phyloP scores from a whole-genome alignment of 1,140 invertebrate species.

The Aphaenogaster floridana region DNA sequence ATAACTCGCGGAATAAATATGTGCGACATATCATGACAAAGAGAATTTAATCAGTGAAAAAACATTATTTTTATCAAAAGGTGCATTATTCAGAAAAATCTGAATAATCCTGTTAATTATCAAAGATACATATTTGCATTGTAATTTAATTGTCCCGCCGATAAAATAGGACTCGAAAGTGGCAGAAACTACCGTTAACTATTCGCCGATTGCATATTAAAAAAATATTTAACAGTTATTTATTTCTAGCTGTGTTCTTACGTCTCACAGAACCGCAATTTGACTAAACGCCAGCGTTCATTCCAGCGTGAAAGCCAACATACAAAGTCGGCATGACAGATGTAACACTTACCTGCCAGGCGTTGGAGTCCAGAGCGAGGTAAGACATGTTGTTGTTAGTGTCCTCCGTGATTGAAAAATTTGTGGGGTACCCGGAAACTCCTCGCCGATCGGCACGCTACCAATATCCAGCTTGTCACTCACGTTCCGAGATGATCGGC shows the following conservation, averaged over 20 bases:
- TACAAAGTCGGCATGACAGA: constrained; percentile 56
- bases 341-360: constrained; percentile 84
- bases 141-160: neutral
- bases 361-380: constrained; percentile 85
- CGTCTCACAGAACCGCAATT: neutral
- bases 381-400: constrained; percentile 85
- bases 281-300: neutral
- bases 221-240: neutral
- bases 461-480: constrained; percentile 73
- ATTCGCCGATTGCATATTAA: neutral
- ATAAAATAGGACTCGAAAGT: neutral
- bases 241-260: neutral
- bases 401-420: constrained; percentile 77
- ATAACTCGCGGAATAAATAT: neutral
- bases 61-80: neutral
- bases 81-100: neutral
- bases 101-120: neutral
- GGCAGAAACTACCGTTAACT: neutral
- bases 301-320: neutral
- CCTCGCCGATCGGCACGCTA: constrained; percentile 53
- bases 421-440: constrained; percentile 46
- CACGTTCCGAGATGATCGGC: constrained; percentile 77
- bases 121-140: neutral
- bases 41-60: neutral
- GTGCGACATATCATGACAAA: neutral